These are phyloP conservation scores for Allobates femoralis DNA, from an alignment of 2,797 vertebrate species.

Conservation along the genomic window DNA sequence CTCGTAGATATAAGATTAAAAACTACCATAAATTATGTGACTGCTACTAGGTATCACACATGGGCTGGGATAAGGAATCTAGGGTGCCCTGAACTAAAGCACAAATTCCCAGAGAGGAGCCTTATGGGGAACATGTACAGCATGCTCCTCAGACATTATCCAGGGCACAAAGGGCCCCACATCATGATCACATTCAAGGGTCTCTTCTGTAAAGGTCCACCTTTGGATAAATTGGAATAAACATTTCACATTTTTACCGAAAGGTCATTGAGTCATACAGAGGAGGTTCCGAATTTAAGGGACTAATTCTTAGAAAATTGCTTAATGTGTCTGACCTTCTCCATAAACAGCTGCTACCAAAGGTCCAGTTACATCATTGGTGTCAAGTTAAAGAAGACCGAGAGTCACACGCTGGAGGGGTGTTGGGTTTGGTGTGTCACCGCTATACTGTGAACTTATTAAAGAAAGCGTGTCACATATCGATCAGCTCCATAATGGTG, in stretches of 20 bases:
- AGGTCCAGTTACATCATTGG: slow-evolving; percentile 7
- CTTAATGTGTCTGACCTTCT: neutral
- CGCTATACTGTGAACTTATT: neutral
- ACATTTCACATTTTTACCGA: neutral
- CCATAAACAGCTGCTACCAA: neutral
- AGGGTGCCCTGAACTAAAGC: too few relatives aligned
- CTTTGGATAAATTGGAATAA: too few relatives aligned
- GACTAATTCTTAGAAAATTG: too few relatives aligned
- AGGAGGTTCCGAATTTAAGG: neutral
- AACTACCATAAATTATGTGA: too few relatives aligned
- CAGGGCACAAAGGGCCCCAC: neutral
- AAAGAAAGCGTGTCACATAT: neutral
- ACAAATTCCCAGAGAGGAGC: too few relatives aligned
- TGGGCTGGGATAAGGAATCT: too few relatives aligned
- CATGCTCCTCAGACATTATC: neutral
- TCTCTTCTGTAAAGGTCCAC: neutral
- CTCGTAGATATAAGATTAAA: too few relatives aligned
- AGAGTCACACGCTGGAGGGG: neutral
- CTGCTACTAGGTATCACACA: too few relatives aligned
- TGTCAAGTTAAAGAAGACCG: neutral
- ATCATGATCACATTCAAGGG: neutral
- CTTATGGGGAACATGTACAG: too few relatives aligned
- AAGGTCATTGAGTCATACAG: neutral
- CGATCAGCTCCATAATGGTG: neutral
- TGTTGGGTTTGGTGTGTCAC: too few relatives aligned